Evolutionary conservation across 2,888 invertebrate species (phyloP).

Genomic region (Campoplex capitator): DNA sequence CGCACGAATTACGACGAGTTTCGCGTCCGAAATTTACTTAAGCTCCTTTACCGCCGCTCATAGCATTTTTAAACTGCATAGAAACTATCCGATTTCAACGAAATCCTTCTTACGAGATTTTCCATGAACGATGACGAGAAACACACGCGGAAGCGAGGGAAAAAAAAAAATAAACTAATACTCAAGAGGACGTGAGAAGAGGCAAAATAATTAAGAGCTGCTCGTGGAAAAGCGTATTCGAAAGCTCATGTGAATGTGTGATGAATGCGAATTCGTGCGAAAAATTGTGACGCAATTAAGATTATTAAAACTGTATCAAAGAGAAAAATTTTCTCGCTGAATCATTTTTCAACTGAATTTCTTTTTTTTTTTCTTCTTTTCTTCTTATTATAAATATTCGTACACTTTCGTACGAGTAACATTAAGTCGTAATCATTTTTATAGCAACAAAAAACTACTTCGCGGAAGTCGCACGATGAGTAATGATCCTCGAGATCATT

Average conservation of each 20-base stretch:
- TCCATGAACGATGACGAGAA: conserved; percentile 28
- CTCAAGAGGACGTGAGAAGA: conserved; percentile 19
- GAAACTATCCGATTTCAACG: conserved; percentile 33
- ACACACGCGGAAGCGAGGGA: neutral
- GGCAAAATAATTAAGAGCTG: neutral
- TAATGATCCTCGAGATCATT: neutral
- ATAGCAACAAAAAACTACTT: neutral
- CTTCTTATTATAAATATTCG: neutral
- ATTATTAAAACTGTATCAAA: neutral
- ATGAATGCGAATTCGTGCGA: neutral
- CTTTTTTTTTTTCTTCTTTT: neutral
- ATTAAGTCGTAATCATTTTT: neutral
- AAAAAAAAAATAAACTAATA: conserved; percentile 1
- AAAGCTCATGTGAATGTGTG: neutral
- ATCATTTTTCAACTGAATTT: neutral
- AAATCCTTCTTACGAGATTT: conserved; percentile 47
- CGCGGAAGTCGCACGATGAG: neutral
- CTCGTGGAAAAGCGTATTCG: neutral
- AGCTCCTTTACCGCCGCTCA: conserved; percentile 24
- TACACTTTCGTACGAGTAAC: neutral
- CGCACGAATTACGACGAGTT: conserved; percentile 37
- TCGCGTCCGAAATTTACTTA: conserved; percentile 18
- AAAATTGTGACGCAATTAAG: neutral
- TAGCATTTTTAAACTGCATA: neutral
- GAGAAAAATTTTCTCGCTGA: neutral